Evolutionary conservation across 2,888 invertebrate genomes (phyloP), one percentile per base, ranked within the genome.

Genomic region (Mesodorylaimus sp.): DNA sequence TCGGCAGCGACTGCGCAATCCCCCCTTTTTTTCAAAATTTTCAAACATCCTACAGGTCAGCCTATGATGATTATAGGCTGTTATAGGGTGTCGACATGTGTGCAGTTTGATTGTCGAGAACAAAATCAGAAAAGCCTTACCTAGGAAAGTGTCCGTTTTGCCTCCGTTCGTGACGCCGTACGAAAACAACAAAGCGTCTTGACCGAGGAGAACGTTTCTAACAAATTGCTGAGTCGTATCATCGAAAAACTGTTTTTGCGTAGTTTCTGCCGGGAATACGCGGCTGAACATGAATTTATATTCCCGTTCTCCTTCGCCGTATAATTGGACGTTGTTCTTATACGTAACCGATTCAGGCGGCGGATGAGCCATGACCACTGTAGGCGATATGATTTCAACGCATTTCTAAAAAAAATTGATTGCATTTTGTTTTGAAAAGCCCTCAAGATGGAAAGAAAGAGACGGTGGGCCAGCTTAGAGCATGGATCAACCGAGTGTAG

Each of bases 111-210:
- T n/a, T n/a, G n/a, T n/a, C n/a, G n/a, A n/a, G n/a, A n/a, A n/a
- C n/a, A n/a, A 53, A 49, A 50, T 45, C 13, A 1, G 19, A 49
- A 26, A 48, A 24, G 28, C 21, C 44, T 54, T 61, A 74, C 75
- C 75, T 64, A 74, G 79, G 37, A 85, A 71, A 0, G 85, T 84
- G 61, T 77, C 81, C 0, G 85, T 83, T 67, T 87, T 87, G 26
- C 89, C 89, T 0, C 87, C 83, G 50, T 84, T 84, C 0, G 84
- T 86, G 0, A 84, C 81, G 5, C 89, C 89, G 66, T 88, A 89
- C 0, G 82, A 79, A 56, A 89, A 77, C 0, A 89, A 70, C 0
- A 83, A 37, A 27, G 43, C 45, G 36, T 55, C 50, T 10, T 48
- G 39, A 13, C 54, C 56, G 1, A 46, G 36, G n/a, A 56, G n/a